Evolutionary conservation across 1,140 invertebrate genomes (phyloP).

Genomic region (Oedothorax gibbosus): DNA sequence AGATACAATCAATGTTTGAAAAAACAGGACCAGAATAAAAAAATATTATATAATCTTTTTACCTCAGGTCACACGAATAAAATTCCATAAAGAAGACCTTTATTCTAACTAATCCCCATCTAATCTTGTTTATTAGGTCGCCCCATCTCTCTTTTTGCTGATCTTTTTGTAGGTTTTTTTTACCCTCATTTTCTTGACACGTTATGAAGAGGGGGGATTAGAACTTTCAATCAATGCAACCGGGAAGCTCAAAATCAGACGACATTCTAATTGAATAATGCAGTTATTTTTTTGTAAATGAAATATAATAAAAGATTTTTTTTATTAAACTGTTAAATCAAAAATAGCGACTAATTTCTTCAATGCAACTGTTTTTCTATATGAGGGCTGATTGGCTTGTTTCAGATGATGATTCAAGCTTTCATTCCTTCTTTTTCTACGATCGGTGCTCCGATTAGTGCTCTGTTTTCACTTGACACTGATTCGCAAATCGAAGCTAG

Average conservation of each 20-base stretch:
- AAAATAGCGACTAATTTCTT: background rate
- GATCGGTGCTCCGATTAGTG: too few relatives aligned
- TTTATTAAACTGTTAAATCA: background rate
- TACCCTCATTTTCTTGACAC: slow-evolving; percentile 12
- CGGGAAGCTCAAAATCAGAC: background rate
- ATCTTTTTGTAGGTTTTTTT: slow-evolving; percentile 8
- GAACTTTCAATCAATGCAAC: background rate
- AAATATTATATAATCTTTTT: slow-evolving; percentile 18
- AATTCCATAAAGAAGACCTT: slow-evolving; percentile 19
- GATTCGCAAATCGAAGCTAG: too few relatives aligned
- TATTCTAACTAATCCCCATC: slow-evolving; percentile 44
- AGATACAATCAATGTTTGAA: background rate
- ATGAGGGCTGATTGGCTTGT: too few relatives aligned
- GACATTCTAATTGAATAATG: slow-evolving; percentile 55
- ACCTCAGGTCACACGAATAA: background rate
- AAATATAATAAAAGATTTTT: background rate
- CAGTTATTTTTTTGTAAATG: background rate
- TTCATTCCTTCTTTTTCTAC: too few relatives aligned
- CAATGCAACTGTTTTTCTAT: too few relatives aligned
- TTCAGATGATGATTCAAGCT: too few relatives aligned
- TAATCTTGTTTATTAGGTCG: slow-evolving; percentile 53
- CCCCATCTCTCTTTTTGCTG: slow-evolving; percentile 1
- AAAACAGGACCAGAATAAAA: background rate
- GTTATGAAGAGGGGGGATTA: slow-evolving; percentile 41
- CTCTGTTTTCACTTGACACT: too few relatives aligned